These are phyloP conservation scores for Phrynosoma blainvillii DNA, from an alignment of 2,113 vertebrate genomes.

Conservation along the genomic window DNA sequence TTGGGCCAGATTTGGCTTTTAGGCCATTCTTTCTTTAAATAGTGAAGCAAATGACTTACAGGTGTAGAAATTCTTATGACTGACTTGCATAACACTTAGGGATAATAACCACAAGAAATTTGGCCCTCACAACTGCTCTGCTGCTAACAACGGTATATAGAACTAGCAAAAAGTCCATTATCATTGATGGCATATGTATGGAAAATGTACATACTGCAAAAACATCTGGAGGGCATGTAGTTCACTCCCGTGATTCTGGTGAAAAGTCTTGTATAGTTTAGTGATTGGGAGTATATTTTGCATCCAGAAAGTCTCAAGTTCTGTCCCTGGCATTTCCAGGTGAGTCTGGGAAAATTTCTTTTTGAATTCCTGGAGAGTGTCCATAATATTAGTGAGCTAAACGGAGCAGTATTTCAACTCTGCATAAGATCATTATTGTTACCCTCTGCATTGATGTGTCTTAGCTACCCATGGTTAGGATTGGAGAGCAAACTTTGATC, in stretches of 20 bases:
- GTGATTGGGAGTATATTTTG: not conserved
- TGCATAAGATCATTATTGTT: not conserved
- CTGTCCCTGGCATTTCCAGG: not conserved
- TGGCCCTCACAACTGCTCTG: too few species aligned
- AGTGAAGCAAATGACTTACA: not conserved
- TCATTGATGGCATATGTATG: not conserved
- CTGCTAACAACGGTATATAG: not conserved
- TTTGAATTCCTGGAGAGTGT: not conserved
- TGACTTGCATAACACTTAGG: not conserved
- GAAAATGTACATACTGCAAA: not conserved
- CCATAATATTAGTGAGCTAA: not conserved
- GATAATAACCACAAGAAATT: not conserved
- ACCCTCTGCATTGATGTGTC: not conserved
- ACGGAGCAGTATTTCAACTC: not conserved
- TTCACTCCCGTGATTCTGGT: not conserved
- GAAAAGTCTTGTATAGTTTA: not conserved
- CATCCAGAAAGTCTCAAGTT: not conserved
- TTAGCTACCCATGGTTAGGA: not conserved
- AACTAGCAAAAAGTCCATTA: not conserved
- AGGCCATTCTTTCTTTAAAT: not conserved
- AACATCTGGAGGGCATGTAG: not conserved
- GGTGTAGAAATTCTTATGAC: not conserved
- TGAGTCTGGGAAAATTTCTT: not conserved
- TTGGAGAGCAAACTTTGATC: not conserved
- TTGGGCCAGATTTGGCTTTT: not conserved